Evolutionary conservation across 2,113 vertebrate genomes (phyloP).

Genomic region (Pristiophorus japonicus): DNA sequence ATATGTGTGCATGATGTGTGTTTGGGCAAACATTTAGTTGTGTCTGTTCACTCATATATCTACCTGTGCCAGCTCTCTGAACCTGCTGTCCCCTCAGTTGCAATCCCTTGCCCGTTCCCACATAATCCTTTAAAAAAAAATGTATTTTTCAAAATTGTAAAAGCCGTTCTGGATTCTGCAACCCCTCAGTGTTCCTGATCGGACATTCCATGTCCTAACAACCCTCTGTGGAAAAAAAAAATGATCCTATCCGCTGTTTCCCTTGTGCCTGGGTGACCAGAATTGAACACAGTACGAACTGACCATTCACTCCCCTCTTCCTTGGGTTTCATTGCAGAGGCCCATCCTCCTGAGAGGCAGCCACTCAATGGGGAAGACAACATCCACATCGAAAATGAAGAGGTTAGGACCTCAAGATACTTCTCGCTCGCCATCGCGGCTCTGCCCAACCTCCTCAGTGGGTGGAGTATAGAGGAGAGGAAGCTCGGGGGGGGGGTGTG

Average conservation of each 20-base stretch:
- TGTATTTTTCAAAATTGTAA: neutral
- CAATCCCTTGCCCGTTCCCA: too few species aligned
- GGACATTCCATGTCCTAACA: neutral
- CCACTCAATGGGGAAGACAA: neutral
- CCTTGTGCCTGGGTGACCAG: neutral
- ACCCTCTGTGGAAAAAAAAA: neutral
- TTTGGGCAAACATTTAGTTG: neutral
- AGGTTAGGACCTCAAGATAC: neutral
- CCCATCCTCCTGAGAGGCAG: neutral
- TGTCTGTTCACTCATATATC: neutral
- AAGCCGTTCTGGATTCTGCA: neutral
- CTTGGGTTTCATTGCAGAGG: neutral
- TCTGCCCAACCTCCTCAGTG: too few species aligned
- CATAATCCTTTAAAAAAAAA: too few species aligned
- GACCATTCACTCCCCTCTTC: neutral
- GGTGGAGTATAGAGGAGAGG: too few species aligned
- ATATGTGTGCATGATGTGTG: too few species aligned
- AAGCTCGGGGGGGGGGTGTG: neutral
- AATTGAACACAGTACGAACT: neutral
- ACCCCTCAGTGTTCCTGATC: neutral
- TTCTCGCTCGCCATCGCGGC: neutral
- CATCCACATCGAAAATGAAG: neutral
- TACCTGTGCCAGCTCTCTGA: neutral
- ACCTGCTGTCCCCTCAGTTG: too few species aligned
- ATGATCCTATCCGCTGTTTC: neutral